These are phyloP conservation scores for Percina caprodes DNA, from an alignment of 2,113 vertebrate species.

Conservation along the genomic window DNA sequence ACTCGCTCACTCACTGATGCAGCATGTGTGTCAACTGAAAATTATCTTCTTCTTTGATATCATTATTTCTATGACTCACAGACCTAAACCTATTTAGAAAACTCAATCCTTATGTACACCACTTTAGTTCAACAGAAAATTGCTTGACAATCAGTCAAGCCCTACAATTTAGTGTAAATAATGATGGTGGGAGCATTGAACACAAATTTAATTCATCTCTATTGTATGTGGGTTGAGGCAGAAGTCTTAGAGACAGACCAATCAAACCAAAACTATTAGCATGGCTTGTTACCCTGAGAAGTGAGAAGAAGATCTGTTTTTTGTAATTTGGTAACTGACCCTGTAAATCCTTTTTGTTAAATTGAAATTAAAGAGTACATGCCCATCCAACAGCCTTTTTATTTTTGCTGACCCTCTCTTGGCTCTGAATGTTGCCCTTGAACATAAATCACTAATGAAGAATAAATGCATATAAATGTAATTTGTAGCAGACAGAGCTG, in stretches of 20 bases:
- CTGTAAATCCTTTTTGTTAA: constrained; percentile 3
- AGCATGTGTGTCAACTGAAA: background rate
- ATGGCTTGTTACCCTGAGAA: background rate
- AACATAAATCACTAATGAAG: constrained; percentile 62
- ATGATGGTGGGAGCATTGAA: background rate
- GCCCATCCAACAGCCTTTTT: background rate
- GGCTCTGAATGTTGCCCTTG: constrained; percentile 42
- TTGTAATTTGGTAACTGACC: background rate
- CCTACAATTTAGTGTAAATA: background rate
- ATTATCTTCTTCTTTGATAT: background rate
- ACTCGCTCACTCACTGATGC: constrained; percentile 4
- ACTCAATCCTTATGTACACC: background rate
- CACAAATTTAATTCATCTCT: background rate
- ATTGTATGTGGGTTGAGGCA: background rate
- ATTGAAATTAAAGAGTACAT: constrained; percentile 7
- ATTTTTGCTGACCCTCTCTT: constrained; percentile 22
- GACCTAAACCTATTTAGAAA: background rate
- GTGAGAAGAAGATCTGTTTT: background rate
- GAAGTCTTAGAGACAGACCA: background rate
- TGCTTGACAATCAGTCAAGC: background rate
- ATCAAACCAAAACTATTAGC: constrained; percentile 3
- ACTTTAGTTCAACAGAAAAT: background rate
- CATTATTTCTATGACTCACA: background rate
- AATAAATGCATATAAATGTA: constrained; percentile 67
- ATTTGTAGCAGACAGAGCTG: constrained; percentile 36